Conservation (phyloP, 2,888 invertebrate genomes). For the Torymus tubicola region DNA sequence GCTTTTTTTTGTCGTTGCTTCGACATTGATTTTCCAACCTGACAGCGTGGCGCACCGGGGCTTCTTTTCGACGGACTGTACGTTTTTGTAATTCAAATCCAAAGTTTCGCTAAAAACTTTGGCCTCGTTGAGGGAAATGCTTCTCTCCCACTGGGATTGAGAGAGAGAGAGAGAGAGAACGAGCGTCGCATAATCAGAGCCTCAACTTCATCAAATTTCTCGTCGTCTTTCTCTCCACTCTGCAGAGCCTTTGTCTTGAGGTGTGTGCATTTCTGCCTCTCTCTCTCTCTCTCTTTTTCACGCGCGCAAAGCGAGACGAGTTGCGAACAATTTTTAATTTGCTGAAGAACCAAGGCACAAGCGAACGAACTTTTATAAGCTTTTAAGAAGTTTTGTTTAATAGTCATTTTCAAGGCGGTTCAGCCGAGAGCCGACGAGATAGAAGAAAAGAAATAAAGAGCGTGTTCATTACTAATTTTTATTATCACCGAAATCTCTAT, state of each 20-base stretch:
- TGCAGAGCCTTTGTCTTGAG: too few species aligned
- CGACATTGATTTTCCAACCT: not conserved
- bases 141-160: slow-evolving; percentile 8
- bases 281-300: too few species aligned
- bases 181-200: slow-evolving; percentile 1
- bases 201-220: too few species aligned
- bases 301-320: not conserved
- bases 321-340: slow-evolving; percentile 48
- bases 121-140: slow-evolving; percentile 24
- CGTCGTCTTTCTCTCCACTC: not conserved
- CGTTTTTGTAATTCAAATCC: slow-evolving; percentile 46
- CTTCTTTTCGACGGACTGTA: not conserved
- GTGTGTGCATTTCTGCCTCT: too few species aligned
- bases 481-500: slow-evolving; percentile 24
- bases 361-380: slow-evolving; percentile 33
- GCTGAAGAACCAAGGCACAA: not conserved
- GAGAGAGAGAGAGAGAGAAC: not conserved
- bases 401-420: slow-evolving; percentile 8
- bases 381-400: slow-evolving; percentile 45
- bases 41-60: not conserved
- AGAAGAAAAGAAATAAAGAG: not conserved
- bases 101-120: slow-evolving; percentile 36
- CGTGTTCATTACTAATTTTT: slow-evolving; percentile 47
- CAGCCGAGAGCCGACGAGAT: not conserved
- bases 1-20: not conserved